Percentiles rank a stretch among this genome's conserved stretches.
phyloP scores from a whole-genome alignment of 2,113 vertebrate species.

The Crotalus helleri region DNA sequence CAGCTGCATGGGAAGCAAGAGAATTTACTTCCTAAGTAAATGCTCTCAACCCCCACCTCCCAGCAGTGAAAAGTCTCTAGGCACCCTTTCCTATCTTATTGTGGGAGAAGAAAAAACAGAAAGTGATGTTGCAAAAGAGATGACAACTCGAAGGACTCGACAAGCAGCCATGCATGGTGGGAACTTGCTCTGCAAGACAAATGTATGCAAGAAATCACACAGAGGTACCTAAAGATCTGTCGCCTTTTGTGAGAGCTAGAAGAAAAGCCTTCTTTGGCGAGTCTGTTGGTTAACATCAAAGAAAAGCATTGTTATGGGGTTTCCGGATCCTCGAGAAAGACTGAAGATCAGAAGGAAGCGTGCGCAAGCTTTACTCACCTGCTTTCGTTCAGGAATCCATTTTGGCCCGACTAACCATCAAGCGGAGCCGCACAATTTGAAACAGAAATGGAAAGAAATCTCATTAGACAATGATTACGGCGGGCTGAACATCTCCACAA shows the following conservation, averaged over 20 bases:
- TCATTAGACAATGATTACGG: slow-evolving; percentile 53
- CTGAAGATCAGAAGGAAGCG: slow-evolving; percentile 27
- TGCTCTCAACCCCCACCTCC: background rate
- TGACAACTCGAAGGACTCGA: slow-evolving; percentile 67
- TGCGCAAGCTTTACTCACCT: slow-evolving; percentile 79
- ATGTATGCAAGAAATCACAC: slow-evolving; percentile 65
- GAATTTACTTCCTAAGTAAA: background rate
- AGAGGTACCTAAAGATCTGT: slow-evolving; percentile 93
- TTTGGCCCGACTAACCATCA: slow-evolving; percentile 90
- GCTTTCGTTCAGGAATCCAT: slow-evolving; percentile 94
- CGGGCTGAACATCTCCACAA: too few relatives aligned
- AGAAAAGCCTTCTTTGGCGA: slow-evolving; percentile 91
- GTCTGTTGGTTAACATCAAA: slow-evolving; percentile 85
- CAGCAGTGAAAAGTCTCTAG: background rate
- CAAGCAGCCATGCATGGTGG: slow-evolving; percentile 83
- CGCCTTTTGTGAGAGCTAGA: slow-evolving; percentile 91
- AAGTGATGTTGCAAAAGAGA: slow-evolving; percentile 57
- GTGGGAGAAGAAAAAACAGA: slow-evolving; percentile 7
- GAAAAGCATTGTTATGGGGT: slow-evolving; percentile 63
- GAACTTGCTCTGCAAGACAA: slow-evolving; percentile 75
- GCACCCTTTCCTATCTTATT: background rate
- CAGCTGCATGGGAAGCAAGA: background rate
- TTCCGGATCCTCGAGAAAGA: slow-evolving; percentile 52
- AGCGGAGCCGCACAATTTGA: background rate
- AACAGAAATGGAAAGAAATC: slow-evolving; percentile 63